Percentiles rank a stretch among this genome's conserved stretches.
Conservation (phyloP, 1,140 invertebrate species). For the Plectus sambesii region DNA sequence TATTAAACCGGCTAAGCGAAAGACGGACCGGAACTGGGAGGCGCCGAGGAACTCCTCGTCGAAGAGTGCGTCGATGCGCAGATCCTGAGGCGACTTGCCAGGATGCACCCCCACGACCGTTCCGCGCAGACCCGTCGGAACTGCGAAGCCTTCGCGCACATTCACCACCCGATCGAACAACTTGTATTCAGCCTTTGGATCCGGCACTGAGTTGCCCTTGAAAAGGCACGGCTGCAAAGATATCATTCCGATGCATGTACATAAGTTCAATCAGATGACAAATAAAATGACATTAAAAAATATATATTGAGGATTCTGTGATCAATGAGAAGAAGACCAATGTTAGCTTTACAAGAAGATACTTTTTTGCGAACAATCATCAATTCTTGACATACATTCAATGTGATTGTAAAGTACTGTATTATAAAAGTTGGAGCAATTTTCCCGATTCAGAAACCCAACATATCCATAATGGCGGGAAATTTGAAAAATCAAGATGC, state of each 20-base stretch:
- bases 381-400: constrained; percentile 5
- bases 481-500: no score
- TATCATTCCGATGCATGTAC: background rate
- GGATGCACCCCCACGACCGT: constrained; percentile 60
- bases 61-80: constrained; percentile 6
- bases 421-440: no score
- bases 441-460: no score
- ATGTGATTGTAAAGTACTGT: background rate
- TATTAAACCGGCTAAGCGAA: background rate
- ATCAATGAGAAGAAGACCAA: constrained; percentile 34
- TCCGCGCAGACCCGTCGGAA: constrained; percentile 67
- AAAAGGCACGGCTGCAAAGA: constrained; percentile 15
- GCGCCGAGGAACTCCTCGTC: constrained; percentile 1
- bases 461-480: no score
- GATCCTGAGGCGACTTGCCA: constrained; percentile 7
- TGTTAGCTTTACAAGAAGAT: constrained; percentile 1
- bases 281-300: constrained; percentile 4
- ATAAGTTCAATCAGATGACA: background rate
- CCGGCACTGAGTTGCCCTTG: constrained; percentile 51
- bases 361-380: background rate
- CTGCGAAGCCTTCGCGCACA: constrained; percentile 59
- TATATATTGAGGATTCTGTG: constrained; percentile 47
- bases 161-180: constrained; percentile 73
- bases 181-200: constrained; percentile 56
- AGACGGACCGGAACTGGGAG: background rate